Conservation (phyloP, 2,888 invertebrate species). For the Cacoxenus indagator region DNA sequence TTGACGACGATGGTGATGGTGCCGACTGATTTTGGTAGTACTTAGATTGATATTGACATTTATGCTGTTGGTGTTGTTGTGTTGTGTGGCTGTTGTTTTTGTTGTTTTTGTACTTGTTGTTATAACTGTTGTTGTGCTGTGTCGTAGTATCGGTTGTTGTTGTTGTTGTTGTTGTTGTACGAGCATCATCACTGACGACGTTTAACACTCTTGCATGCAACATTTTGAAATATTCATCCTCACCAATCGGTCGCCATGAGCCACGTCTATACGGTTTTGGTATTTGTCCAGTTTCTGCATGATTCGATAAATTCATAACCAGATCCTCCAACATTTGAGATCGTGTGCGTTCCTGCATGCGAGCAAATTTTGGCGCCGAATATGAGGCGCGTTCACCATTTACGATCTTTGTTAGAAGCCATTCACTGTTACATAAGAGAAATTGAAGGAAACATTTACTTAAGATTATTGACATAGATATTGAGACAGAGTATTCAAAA, state of each 20-base stretch:
- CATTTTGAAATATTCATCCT: conserved; percentile 69
- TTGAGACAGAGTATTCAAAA: too few species aligned
- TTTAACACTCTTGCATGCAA: conserved; percentile 67
- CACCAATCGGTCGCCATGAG: conserved; percentile 93
- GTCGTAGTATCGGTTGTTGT: conserved; percentile 12
- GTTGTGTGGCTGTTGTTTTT: conserved; percentile 13
- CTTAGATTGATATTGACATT: conserved; percentile 14
- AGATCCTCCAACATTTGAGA: conserved; percentile 96
- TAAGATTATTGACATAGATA: too few species aligned
- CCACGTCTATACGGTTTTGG: conserved; percentile 93
- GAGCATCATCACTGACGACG: conserved; percentile 43
- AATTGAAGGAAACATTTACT: not conserved
- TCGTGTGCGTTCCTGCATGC: conserved; percentile 94
- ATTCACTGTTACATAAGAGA: conserved; percentile 75
- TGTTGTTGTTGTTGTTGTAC: conserved; percentile 18
- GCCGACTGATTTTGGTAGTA: conserved; percentile 19
- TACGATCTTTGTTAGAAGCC: conserved; percentile 93
- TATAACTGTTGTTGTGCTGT: conserved; percentile 17
- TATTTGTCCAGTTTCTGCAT: conserved; percentile 95
- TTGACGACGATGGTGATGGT: conserved; percentile 20
- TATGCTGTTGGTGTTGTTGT: not conserved
- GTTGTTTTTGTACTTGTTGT: conserved; percentile 10
- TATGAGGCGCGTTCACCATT: conserved; percentile 95
- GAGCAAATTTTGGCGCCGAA: conserved; percentile 93
- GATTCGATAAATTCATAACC: conserved; percentile 92